phyloP scores from a whole-genome alignment of 2,888 invertebrate genomes.

The Mongoloraphidia duomilia region DNA sequence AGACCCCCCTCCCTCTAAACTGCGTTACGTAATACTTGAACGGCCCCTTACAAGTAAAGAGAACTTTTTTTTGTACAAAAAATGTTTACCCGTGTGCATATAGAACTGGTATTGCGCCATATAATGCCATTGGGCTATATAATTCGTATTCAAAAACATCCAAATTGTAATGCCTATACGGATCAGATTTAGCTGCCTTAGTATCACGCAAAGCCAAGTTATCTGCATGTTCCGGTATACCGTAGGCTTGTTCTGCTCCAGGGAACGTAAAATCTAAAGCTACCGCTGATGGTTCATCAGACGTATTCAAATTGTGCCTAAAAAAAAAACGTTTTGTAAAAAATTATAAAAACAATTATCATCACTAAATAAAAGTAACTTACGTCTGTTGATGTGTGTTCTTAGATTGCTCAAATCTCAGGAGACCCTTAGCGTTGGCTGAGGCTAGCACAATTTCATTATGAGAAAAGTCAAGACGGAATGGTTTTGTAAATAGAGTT shows the following conservation, averaged over 20 bases:
- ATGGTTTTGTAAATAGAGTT: conserved; percentile 57
- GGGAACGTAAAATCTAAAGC: conserved; percentile 89
- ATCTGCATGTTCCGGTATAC: conserved; percentile 96
- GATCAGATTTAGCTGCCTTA: conserved; percentile 58
- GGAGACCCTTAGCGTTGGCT: conserved; percentile 77
- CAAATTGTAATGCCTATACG: conserved; percentile 89
- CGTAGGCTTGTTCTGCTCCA: conserved; percentile 82
- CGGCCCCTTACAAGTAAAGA: not conserved
- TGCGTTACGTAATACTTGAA: too few species aligned
- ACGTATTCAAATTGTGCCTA: too few species aligned
- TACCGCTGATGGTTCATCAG: too few species aligned
- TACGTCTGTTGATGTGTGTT: conserved; percentile 34
- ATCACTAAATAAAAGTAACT: conserved; percentile 11
- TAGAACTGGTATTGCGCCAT: conserved; percentile 87
- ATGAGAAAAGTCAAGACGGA: conserved; percentile 70
- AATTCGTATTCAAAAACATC: conserved; percentile 98
- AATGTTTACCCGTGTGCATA: conserved; percentile 72
- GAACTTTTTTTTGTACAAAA: too few species aligned
- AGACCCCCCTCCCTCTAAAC: too few species aligned
- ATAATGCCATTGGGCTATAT: conserved; percentile 89
- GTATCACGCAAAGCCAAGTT: conserved; percentile 74
- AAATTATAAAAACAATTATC: too few species aligned
- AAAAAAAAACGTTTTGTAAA: too few species aligned
- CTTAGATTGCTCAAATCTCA: conserved; percentile 82
- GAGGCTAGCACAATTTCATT: conserved; percentile 57